Base-by-base conservation (phyloP, 2,113 vertebrate species). In the Scatophagus argus region DNA sequence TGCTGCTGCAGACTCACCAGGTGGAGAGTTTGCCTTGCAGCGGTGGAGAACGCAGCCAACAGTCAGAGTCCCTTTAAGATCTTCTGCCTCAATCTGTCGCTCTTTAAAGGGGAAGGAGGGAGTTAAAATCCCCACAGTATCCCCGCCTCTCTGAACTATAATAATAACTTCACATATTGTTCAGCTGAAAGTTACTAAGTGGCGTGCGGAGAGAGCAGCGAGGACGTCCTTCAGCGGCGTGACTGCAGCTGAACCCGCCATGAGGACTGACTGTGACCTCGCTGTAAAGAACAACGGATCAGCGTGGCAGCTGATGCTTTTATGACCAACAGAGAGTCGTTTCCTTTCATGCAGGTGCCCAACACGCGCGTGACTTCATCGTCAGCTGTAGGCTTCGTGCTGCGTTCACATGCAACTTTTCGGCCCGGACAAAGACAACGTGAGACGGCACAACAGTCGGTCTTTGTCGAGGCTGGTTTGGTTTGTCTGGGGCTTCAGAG, bases 21-120 rank as follows among this genome's bases (percentile, higher is more conserved):
- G 86, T 79, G 78, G 41, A 47, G 65, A 25, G 58, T 77, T 69
- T 80, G 63, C 81, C 85, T 87, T 27, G 10, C 16, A 77, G 83
- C 65, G 43, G 13, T 8, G 59, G 21, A 44, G 71, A 70, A 46
- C 44, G 12, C 63, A 55, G 77, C 77, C 70, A 66, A 75, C 12
- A 12, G n/a, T 52, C 63, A 31, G 11, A 27, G 32, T 46, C 60
- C 5, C 72, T 61, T 27, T n/a, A 27, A 81, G 63, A 85, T 59
- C 78, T 74, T 51, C 58, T 46, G 39, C 61, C 77, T 43, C 39
- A 14, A 62, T 67, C 72, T 71, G 79, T 59, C n/a, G 13, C 44
- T 32, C 44, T 55, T 34, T 66, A 47, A 77, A 83, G 38, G 27
- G 51, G 52, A 41, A 38, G 62, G 44, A 25, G 61, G 66, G 72